These are phyloP conservation scores for Prolemur simus DNA, from an alignment of 2,113 vertebrate species.

Conservation along the genomic window DNA sequence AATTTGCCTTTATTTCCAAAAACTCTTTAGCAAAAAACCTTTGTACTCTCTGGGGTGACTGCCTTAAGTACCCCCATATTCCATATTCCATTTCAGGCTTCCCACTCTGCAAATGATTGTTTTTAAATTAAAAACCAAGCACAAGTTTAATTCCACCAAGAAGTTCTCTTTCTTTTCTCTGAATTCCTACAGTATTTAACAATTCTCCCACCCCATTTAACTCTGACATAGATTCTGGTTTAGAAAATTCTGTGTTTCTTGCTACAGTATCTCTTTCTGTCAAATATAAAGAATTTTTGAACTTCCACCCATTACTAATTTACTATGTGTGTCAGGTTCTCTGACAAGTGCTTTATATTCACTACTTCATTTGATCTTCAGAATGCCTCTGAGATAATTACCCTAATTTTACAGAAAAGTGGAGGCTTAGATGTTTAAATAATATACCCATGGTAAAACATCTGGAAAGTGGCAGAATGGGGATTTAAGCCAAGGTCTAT, in stretches of 20 bases:
- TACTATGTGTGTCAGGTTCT: background rate
- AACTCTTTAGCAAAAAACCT: background rate
- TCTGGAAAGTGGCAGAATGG: background rate
- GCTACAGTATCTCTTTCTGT: background rate
- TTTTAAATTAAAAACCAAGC: background rate
- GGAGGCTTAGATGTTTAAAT: background rate
- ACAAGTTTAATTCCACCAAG: background rate
- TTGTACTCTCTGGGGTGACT: background rate
- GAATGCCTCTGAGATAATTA: background rate
- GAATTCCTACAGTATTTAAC: background rate
- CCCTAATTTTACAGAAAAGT: slow-evolving; percentile 5
- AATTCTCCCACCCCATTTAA: background rate
- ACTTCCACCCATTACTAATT: slow-evolving; percentile 9
- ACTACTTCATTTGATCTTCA: slow-evolving; percentile 18
- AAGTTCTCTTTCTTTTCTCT: background rate
- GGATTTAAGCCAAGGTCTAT: background rate
- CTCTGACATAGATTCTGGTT: background rate
- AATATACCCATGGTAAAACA: background rate
- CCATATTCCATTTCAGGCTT: background rate
- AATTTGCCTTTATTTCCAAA: background rate
- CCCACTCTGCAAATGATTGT: background rate
- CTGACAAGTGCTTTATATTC: slow-evolving; percentile 13
- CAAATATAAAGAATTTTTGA: background rate
- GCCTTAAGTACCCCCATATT: background rate
- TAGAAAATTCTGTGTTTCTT: background rate